Percentiles rank a stretch among this genome's conserved stretches.
phyloP scores from a whole-genome alignment of 1,140 invertebrate species.

The Trissolcus basalis region DNA sequence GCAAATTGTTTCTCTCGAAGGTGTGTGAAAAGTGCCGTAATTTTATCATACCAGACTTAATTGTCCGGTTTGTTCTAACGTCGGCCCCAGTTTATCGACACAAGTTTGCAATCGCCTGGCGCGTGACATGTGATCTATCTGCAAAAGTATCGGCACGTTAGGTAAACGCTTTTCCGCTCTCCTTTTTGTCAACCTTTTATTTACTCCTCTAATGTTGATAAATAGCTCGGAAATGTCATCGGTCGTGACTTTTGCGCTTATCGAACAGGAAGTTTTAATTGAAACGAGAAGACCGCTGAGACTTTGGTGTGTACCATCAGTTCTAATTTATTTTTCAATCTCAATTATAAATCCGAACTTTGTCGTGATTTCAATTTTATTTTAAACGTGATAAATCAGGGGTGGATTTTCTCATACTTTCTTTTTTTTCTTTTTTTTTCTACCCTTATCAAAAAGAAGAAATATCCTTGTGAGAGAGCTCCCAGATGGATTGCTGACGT shows the following conservation, averaged over 20 bases:
- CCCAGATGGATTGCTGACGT: slow-evolving; percentile 37
- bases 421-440: not conserved
- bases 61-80: slow-evolving; percentile 15
- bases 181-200: not conserved
- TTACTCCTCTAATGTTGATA: not conserved
- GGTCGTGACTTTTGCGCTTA: not conserved
- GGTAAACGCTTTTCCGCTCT: slow-evolving; percentile 1
- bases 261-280: not conserved
- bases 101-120: not conserved
- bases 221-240: slow-evolving; percentile 10
- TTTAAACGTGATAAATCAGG: not conserved
- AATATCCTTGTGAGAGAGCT: slow-evolving; percentile 46
- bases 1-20: slow-evolving; percentile 11
- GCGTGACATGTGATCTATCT: slow-evolving; percentile 14
- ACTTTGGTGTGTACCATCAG: too few relatives aligned
- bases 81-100: slow-evolving; percentile 2
- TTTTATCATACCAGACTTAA: slow-evolving; percentile 33
- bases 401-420: not conserved
- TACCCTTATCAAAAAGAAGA: not conserved
- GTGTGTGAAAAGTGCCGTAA: slow-evolving; percentile 3
- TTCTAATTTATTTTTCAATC: too few relatives aligned
- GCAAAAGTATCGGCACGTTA: slow-evolving; percentile 5
- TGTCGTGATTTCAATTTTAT: too few relatives aligned
- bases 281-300: not conserved
- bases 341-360: too few relatives aligned